These are phyloP conservation scores for Epizoanthus illoricatus DNA, from an alignment of 92 coral and sea anemone species.

Conservation along the genomic window DNA sequence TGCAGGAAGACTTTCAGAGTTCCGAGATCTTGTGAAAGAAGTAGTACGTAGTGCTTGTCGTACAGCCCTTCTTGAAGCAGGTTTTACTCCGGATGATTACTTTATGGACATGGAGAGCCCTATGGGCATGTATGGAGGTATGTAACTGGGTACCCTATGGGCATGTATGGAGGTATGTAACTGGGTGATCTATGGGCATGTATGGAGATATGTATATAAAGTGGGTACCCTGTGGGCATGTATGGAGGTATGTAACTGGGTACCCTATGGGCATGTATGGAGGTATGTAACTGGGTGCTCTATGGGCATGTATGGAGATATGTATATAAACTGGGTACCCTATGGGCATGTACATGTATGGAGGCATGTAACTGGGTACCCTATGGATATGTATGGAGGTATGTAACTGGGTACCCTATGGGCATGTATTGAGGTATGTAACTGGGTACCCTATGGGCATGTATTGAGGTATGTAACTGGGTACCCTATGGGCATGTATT, in stretches of 20 bases:
- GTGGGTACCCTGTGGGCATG: slow-evolving; percentile 2
- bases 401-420: no score
- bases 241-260: background rate
- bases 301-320: background rate
- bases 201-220: background rate
- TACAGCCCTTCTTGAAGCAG: slow-evolving; percentile 95
- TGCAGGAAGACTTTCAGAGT: slow-evolving; percentile 96
- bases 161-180: background rate
- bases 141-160: background rate
- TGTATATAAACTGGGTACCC: background rate
- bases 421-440: no score
- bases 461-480: no score
- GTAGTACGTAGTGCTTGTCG: slow-evolving; percentile 98
- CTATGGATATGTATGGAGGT: no score
- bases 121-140: slow-evolving; percentile 93
- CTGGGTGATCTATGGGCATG: background rate
- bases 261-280: background rate
- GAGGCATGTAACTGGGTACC: background rate
- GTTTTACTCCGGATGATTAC: slow-evolving; percentile 98
- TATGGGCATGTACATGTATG: background rate
- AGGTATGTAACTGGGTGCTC: background rate
- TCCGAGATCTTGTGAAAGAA: slow-evolving; percentile 97
- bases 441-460: no score
- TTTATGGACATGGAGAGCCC: slow-evolving; percentile 97
- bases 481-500: no score